These are phyloP conservation scores for Drosophila equinoxialis DNA, from an alignment of 1,140 invertebrate genomes.

Conservation along the genomic window DNA sequence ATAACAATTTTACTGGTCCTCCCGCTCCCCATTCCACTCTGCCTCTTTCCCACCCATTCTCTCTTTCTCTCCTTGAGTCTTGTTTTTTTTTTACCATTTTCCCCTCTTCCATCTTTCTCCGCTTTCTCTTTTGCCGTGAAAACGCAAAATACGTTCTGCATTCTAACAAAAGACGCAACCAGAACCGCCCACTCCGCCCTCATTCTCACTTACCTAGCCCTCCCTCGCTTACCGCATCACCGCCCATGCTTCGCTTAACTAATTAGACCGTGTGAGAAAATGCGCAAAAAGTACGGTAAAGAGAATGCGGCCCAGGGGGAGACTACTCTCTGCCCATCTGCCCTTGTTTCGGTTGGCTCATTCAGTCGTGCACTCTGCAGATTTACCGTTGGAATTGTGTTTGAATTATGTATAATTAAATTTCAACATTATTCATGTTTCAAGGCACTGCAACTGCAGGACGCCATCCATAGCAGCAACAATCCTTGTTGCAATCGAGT, in stretches of 20 bases:
- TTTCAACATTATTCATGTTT: slow-evolving; percentile 75
- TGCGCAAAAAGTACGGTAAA: slow-evolving; percentile 31
- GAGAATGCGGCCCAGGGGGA: background rate
- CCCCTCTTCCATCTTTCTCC: no score
- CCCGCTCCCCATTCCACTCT: background rate
- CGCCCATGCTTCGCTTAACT: slow-evolving; percentile 70
- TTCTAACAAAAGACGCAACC: slow-evolving; percentile 74
- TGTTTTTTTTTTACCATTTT: no score
- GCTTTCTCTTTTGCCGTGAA: slow-evolving; percentile 49
- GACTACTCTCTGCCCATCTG: slow-evolving; percentile 12
- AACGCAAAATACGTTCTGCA: slow-evolving; percentile 49
- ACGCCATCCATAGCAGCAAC: no score
- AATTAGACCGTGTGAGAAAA: slow-evolving; percentile 76
- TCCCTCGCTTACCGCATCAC: slow-evolving; percentile 9
- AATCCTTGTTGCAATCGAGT: no score
- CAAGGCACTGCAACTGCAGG: slow-evolving; percentile 23
- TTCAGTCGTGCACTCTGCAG: slow-evolving; percentile 56
- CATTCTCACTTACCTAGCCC: background rate
- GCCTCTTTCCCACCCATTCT: background rate
- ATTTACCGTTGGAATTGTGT: slow-evolving; percentile 68
- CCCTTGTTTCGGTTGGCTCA: slow-evolving; percentile 45
- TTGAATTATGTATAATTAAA: slow-evolving; percentile 79
- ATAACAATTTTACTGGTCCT: slow-evolving; percentile 45
- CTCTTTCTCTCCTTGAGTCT: background rate
- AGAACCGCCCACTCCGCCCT: slow-evolving; percentile 20